Conservation (phyloP, 1,140 invertebrate species). For the Cotesia chilonis region DNA sequence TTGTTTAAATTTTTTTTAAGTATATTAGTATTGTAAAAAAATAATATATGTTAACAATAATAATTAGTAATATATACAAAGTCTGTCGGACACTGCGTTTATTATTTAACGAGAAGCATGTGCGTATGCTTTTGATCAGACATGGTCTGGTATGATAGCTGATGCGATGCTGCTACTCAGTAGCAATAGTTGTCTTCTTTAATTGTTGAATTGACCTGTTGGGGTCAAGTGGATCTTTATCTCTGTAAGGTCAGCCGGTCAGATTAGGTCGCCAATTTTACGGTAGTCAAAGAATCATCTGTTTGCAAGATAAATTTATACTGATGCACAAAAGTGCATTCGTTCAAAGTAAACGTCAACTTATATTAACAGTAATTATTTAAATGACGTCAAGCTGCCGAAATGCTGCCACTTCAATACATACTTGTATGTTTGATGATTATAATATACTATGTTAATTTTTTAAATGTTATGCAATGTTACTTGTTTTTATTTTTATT, state of each 20-base stretch:
- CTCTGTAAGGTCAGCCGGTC: slow-evolving; percentile 45
- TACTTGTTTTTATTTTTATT: no score
- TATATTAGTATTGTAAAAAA: no score
- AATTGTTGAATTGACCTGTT: slow-evolving; percentile 53
- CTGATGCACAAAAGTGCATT: not conserved
- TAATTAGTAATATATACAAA: not conserved
- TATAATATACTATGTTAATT: no score
- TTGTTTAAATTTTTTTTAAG: no score
- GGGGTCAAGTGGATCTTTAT: slow-evolving; percentile 55
- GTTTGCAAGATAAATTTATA: slow-evolving; percentile 31
- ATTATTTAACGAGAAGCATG: not conserved
- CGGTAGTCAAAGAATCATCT: slow-evolving; percentile 46
- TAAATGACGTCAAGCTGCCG: not conserved
- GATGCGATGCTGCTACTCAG: no score
- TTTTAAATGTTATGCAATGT: no score
- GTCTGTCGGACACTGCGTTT: slow-evolving; percentile 13
- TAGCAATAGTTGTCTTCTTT: slow-evolving; percentile 26
- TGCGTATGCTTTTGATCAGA: not conserved
- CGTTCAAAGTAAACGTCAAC: not conserved
- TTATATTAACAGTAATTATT: not conserved
- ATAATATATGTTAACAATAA: not conserved
- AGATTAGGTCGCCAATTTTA: slow-evolving; percentile 42
- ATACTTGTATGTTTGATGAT: no score
- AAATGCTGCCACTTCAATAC: not conserved
- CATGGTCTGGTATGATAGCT: slow-evolving; percentile 18